phyloP scores from a whole-genome alignment of 2,113 vertebrate species.

The Otus sunia region DNA sequence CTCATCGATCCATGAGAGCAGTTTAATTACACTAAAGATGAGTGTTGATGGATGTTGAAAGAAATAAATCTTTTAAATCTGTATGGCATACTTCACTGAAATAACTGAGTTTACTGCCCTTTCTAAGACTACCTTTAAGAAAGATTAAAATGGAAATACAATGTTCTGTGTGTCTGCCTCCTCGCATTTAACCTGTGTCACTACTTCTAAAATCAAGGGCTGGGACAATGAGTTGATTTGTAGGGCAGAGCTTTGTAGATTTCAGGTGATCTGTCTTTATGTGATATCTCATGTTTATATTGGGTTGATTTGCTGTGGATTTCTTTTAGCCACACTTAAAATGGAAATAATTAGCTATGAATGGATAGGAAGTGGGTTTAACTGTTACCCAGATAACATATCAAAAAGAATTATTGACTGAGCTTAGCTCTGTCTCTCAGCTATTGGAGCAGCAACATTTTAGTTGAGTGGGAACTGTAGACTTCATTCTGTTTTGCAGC shows the following conservation, averaged over 20 bases:
- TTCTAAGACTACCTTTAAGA: neutral
- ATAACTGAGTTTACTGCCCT: neutral
- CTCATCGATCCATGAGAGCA: neutral
- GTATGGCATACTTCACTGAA: neutral
- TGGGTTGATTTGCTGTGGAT: neutral
- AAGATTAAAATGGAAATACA: neutral
- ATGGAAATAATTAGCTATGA: neutral
- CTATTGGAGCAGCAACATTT: fast-evolving
- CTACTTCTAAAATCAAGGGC: neutral
- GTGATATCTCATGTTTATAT: neutral
- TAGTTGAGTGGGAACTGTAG: neutral
- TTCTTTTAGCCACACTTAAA: neutral
- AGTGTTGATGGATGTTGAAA: neutral
- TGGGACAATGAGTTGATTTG: neutral
- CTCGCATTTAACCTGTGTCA: neutral
- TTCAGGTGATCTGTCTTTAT: neutral
- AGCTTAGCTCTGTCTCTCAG: neutral
- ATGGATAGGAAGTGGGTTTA: neutral
- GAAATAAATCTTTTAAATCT: constrained; percentile 27
- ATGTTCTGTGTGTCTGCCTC: neutral
- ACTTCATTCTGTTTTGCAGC: neutral
- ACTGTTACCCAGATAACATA: neutral
- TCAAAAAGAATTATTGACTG: neutral
- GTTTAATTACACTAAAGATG: constrained; percentile 45
- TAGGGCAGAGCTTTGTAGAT: neutral